These are phyloP conservation scores for Crepidodera aurea DNA, from an alignment of 2,888 invertebrate species.

Conservation along the genomic window DNA sequence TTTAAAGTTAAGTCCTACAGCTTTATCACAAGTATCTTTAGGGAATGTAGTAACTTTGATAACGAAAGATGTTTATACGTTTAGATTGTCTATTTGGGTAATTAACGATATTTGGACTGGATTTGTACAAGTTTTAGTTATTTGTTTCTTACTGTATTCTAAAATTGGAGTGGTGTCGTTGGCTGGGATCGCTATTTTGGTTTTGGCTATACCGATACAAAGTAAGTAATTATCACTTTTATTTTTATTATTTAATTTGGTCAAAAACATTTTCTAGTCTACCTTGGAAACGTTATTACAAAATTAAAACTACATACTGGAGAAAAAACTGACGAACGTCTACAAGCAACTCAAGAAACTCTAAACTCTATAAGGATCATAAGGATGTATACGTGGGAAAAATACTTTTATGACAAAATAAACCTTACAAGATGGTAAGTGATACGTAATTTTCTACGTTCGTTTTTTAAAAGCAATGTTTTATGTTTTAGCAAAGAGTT, in stretches of 20 bases:
- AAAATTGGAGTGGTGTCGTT: conserved; percentile 65
- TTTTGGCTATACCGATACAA: conserved; percentile 60
- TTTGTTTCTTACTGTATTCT: conserved; percentile 78
- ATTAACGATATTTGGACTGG: conserved; percentile 93
- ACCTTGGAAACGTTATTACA: conserved; percentile 29
- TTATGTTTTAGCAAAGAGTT: conserved; percentile 73
- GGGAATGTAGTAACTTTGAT: conserved; percentile 83
- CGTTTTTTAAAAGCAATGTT: too few species aligned
- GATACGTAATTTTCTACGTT: neutral
- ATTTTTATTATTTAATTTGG: conserved; percentile 45
- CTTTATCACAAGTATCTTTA: conserved; percentile 74
- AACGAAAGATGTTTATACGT: conserved; percentile 91
- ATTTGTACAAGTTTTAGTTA: conserved; percentile 81
- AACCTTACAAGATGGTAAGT: conserved; percentile 59
- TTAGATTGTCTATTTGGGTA: conserved; percentile 86
- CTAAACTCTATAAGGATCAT: conserved; percentile 50
- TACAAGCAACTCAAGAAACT: conserved; percentile 48
- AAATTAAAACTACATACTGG: conserved; percentile 38
- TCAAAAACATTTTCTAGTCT: neutral
- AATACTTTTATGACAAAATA: conserved; percentile 60
- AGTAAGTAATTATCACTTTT: conserved; percentile 48
- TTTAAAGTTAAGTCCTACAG: conserved; percentile 57
- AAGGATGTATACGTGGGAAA: conserved; percentile 53
- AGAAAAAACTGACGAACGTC: conserved; percentile 53
- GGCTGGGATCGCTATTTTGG: conserved; percentile 65